phyloP scores from a whole-genome alignment of 1,140 invertebrate genomes.

The Parasteatoda tepidariorum region DNA sequence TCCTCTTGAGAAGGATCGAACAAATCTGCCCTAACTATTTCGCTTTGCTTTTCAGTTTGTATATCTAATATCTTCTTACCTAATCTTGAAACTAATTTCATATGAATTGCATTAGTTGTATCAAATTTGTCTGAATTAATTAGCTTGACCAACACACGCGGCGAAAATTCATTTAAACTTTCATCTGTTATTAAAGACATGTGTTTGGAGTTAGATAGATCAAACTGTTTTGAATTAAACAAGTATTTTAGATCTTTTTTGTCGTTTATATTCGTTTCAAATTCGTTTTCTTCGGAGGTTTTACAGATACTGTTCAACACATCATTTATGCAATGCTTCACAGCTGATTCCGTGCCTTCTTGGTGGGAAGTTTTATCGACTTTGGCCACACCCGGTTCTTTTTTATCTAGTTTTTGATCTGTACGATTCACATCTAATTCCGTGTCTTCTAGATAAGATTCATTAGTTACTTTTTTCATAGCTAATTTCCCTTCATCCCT shows the following conservation, averaged over 20 bases:
- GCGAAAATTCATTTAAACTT: conserved; percentile 9
- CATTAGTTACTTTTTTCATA: no score
- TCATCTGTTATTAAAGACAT: background rate
- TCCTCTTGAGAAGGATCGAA: conserved; percentile 15
- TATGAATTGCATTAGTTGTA: background rate
- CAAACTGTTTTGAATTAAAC: conserved; percentile 16
- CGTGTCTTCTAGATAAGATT: no score
- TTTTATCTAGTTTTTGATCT: no score
- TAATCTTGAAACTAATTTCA: conserved; percentile 6
- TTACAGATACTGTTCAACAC: conserved; percentile 8
- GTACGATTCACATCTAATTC: no score
- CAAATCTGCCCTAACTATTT: background rate
- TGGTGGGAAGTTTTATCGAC: background rate
- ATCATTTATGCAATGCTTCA: background rate
- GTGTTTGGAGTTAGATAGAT: conserved; percentile 6
- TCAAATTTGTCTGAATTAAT: conserved; percentile 22
- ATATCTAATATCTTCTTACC: background rate
- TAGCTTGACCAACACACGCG: background rate
- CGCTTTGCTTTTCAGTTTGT: background rate
- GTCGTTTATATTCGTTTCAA: background rate
- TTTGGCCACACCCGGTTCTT: no score
- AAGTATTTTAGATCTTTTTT: background rate
- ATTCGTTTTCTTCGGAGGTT: background rate
- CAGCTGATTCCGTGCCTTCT: background rate
- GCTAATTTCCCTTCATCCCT: no score